Evolutionary conservation across 1,140 invertebrate genomes (phyloP), one percentile per base, ranked within the genome.

Genomic region (Cylas formicarius): DNA sequence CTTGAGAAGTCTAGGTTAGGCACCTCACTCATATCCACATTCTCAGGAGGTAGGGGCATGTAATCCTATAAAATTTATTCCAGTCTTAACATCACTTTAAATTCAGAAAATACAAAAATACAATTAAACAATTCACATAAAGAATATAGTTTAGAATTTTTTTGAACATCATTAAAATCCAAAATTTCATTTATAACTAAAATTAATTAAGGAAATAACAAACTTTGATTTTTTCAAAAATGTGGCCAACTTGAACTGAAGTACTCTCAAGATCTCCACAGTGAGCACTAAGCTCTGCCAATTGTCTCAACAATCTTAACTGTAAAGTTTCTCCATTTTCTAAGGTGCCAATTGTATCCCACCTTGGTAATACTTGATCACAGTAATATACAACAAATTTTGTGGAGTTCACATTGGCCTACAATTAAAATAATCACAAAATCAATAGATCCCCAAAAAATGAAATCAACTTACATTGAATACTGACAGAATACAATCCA

Each of bases 1-100:
- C 87, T 81, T 32, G 90, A 90, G 63, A 96, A 95, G 58, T 95
- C 81, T 26, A 96, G 73, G 52, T 83, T 84, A 28, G 89, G 87
- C 36, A 73, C 71, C 42, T 73, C 70, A 58, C 74, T 74, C 32
- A 58, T 70, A 46, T 72, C 70, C 33, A 76, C 74, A 45, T 79
- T 76, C 45, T 81, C 67, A 45, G 87, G 84, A 29, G 90, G 89
- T 55, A 87, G 71, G 10, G 90, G 83, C 74, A 86, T 78, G 51
- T 81, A 84, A 36, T 75, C 76, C 82, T 84, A 48, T 33, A 63
- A 67, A n/a, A n/a, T n/a, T n/a, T n/a, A n/a, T n/a, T n/a, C n/a
- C n/a, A n/a, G n/a, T n/a, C n/a, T n/a, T n/a, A n/a, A n/a, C n/a
- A n/a, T n/a, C n/a, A n/a, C n/a, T n/a, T n/a, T n/a, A n/a, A n/a